Percentiles rank a stretch among this genome's conserved stretches.
Conservation (phyloP, 2,113 vertebrate genomes). For the Solea senegalensis region DNA sequence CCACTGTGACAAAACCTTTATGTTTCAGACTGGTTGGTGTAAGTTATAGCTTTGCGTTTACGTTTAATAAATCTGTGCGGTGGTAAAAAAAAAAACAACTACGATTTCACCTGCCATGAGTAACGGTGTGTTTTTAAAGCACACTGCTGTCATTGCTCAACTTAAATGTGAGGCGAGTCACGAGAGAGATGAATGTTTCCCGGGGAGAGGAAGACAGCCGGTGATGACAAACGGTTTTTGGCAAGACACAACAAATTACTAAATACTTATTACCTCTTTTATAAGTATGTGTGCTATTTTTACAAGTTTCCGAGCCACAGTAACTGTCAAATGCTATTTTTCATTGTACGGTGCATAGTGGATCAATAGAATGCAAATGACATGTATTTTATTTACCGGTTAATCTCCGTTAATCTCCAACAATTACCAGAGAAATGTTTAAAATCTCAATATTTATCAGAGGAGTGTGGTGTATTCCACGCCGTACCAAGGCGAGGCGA, state of each 20-base stretch:
- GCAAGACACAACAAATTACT: neutral
- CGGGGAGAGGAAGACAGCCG: constrained; percentile 13
- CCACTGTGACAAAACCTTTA: neutral
- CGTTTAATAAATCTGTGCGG: constrained; percentile 31
- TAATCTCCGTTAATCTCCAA: too few relatives aligned
- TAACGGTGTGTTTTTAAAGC: constrained; percentile 49
- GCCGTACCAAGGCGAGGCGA: too few relatives aligned
- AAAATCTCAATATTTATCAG: too few relatives aligned
- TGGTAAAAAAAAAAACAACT: constrained; percentile 44
- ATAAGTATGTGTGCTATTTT: too few relatives aligned
- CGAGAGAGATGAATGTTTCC: constrained; percentile 31
- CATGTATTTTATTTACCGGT: too few relatives aligned
- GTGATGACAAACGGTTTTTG: neutral
- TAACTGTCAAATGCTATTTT: too few relatives aligned
- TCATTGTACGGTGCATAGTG: too few relatives aligned
- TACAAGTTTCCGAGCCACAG: neutral
- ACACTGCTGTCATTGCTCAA: constrained; percentile 36
- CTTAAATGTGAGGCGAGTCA: constrained; percentile 41
- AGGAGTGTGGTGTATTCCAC: too few relatives aligned
- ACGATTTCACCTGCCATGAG: constrained; percentile 51
- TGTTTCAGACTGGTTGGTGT: constrained; percentile 2
- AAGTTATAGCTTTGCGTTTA: constrained; percentile 36
- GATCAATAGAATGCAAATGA: too few relatives aligned
- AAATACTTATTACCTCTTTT: too few relatives aligned
- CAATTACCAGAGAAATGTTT: too few relatives aligned